A percentile compares a stretch with the other conserved stretches of the same genome.
Evolutionary conservation across 1,140 invertebrate genomes (phyloP).

Genomic region (Drosophila repletoides): DNA sequence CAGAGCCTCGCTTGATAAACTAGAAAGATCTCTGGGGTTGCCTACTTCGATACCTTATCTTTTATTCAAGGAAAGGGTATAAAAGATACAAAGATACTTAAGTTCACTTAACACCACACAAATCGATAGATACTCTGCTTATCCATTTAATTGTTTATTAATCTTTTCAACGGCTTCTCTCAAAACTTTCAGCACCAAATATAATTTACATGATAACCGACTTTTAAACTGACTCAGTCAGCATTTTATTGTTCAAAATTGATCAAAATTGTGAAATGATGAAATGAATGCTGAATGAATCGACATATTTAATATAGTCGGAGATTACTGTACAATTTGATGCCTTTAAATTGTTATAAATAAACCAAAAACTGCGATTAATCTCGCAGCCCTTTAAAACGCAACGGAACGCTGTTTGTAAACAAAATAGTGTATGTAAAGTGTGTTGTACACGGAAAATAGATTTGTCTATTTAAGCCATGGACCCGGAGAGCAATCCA

Average conservation of each 20-base stretch:
- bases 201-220: constrained; percentile 16
- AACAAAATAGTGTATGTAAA: constrained; percentile 52
- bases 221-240: not conserved
- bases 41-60: too few relatives aligned
- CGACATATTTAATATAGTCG: constrained; percentile 46
- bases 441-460: constrained; percentile 51
- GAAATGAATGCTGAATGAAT: constrained; percentile 71
- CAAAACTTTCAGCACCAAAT: constrained; percentile 4
- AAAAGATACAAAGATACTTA: not conserved
- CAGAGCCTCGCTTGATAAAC: too few relatives aligned
- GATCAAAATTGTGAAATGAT: constrained; percentile 44
- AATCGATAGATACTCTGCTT: too few relatives aligned
- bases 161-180: constrained; percentile 2
- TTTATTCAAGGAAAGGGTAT: not conserved
- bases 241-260: not conserved
- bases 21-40: too few relatives aligned
- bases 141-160: not conserved
- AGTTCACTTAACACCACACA: too few relatives aligned
- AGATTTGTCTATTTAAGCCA: constrained; percentile 51
- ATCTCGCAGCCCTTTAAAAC: not conserved
- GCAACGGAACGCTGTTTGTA: constrained; percentile 37
- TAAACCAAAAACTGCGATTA: constrained; percentile 41
- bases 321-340: constrained; percentile 51
- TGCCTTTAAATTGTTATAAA: constrained; percentile 62
- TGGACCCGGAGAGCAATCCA: constrained; percentile 45